Evolutionary conservation across 2,888 invertebrate species (phyloP).

Genomic region (Sicus ferrugineus): DNA sequence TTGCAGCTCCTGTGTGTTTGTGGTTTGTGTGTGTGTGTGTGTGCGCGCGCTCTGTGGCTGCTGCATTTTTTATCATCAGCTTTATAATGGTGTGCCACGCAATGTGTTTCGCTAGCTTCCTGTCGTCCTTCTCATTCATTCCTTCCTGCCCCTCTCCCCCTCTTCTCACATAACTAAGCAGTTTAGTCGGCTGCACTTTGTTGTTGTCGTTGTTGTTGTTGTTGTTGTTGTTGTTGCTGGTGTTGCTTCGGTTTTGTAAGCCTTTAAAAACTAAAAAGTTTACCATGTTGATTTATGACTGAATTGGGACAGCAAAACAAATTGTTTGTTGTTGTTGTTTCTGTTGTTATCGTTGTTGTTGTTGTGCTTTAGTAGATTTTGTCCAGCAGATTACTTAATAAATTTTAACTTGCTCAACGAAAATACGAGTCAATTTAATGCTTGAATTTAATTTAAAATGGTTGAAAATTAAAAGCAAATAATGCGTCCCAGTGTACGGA

Average conservation of each 20-base stretch:
- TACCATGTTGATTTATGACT: conserved; percentile 29
- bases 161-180: not conserved
- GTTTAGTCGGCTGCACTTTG: not conserved
- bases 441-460: too few species aligned
- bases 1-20: too few species aligned
- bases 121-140: not conserved
- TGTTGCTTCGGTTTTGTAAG: conserved; percentile 8
- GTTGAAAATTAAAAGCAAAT: too few species aligned
- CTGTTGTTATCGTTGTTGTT: too few species aligned
- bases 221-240: too few species aligned
- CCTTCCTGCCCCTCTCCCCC: not conserved
- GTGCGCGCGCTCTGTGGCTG: too few species aligned
- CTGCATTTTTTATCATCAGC: conserved; percentile 16
- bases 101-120: not conserved
- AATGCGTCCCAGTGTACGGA: not conserved
- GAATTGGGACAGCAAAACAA: not conserved
- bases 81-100: not conserved
- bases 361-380: too few species aligned
- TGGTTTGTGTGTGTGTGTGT: too few species aligned
- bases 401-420: too few species aligned
- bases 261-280: conserved; percentile 21
- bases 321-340: too few species aligned
- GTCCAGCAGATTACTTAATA: not conserved
- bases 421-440: too few species aligned
- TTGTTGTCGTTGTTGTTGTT: too few species aligned